These are phyloP conservation scores for Mionectes macconnelli DNA, from an alignment of 2,113 vertebrate genomes.

Conservation along the genomic window DNA sequence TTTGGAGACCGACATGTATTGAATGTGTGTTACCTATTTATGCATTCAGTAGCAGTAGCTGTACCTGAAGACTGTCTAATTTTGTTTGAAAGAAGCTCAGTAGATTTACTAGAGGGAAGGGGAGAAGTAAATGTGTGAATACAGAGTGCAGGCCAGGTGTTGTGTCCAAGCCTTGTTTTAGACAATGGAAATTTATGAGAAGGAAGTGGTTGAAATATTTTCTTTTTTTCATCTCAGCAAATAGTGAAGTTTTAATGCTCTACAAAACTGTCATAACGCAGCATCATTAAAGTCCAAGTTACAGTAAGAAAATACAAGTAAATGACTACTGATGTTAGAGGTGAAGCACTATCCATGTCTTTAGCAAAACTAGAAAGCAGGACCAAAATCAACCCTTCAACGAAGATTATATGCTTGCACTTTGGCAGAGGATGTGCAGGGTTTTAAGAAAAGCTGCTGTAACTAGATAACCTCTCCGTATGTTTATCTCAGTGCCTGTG, in stretches of 20 bases:
- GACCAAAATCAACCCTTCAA: not conserved
- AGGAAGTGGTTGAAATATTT: not conserved
- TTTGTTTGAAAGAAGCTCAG: not conserved
- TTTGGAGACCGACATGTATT: not conserved
- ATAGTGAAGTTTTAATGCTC: not conserved
- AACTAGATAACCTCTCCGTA: not conserved
- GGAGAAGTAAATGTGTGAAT: not conserved
- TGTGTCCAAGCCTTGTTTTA: not conserved
- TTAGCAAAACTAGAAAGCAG: not conserved
- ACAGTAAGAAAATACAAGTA: not conserved
- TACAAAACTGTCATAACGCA: not conserved
- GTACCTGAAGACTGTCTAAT: not conserved
- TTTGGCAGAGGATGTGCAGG: not conserved
- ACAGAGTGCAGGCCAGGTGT: accelerated
- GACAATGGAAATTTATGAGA: not conserved
- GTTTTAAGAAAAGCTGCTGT: constrained; percentile 2
- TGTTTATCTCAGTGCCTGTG: not conserved
- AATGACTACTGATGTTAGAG: not conserved
- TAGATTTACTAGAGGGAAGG: not conserved
- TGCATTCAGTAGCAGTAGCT: not conserved
- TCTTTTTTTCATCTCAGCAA: not conserved
- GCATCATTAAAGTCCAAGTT: not conserved
- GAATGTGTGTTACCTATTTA: not conserved
- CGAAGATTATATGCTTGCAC: not conserved
- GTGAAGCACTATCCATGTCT: not conserved